Conservation (phyloP, 2,888 invertebrate species). For the Malachius bipustulatus region DNA sequence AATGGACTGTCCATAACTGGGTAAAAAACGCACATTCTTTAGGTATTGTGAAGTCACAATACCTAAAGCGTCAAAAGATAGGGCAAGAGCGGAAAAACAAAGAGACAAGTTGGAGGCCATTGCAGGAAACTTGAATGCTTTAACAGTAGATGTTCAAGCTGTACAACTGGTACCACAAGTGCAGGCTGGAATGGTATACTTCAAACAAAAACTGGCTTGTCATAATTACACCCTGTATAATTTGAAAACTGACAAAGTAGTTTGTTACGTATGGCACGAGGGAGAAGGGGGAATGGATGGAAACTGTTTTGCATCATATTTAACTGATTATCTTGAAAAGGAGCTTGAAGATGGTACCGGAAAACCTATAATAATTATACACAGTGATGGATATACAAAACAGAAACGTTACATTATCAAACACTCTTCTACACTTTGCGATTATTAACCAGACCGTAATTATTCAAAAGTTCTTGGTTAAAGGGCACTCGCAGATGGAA, state of each 20-base stretch:
- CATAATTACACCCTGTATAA: constrained; percentile 14
- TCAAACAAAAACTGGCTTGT: constrained; percentile 16
- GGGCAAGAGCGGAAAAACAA: constrained; percentile 13
- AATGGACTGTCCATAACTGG: constrained; percentile 3
- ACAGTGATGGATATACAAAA: constrained; percentile 15
- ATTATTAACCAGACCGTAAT: too few relatives aligned
- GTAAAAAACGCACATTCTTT: too few relatives aligned
- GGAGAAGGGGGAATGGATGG: constrained; percentile 9
- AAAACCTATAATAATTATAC: constrained; percentile 14
- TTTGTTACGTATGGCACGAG: too few relatives aligned
- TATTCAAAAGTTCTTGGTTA: too few relatives aligned
- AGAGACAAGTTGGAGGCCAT: constrained; percentile 12
- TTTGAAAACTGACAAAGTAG: not conserved
- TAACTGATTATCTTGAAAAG: constrained; percentile 7
- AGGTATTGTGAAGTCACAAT: too few relatives aligned
- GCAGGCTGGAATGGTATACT: constrained; percentile 14
- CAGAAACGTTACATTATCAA: constrained; percentile 10
- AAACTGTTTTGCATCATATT: constrained; percentile 7
- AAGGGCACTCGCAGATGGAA: too few relatives aligned
- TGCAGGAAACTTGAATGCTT: constrained; percentile 12
- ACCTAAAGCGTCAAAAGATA: too few relatives aligned
- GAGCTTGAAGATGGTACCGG: constrained; percentile 9
- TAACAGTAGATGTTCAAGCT: constrained; percentile 19
- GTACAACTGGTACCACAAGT: constrained; percentile 16
- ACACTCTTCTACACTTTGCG: constrained; percentile 8